phyloP scores from a whole-genome alignment of 2,113 vertebrate species.

The Corydoras sp. region DNA sequence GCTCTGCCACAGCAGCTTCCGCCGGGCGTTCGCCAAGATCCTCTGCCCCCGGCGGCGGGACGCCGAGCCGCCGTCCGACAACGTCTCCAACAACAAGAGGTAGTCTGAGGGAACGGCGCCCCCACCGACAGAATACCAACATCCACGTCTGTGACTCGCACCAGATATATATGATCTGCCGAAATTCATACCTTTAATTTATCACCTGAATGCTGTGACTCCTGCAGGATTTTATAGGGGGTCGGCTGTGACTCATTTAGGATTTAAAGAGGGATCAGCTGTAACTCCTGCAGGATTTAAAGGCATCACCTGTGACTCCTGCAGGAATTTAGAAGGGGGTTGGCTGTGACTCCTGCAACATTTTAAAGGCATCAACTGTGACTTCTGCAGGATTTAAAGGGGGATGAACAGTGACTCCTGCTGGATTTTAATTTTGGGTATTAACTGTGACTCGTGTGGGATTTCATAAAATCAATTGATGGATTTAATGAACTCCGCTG shows the following conservation, averaged over 20 bases:
- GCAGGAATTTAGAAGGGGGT: neutral
- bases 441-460: too few species aligned
- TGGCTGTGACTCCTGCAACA: too few species aligned
- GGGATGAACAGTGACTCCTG: too few species aligned
- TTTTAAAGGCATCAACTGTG: too few species aligned
- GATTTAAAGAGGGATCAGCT: neutral
- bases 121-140: too few species aligned
- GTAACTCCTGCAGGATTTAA: neutral
- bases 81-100: conserved; percentile 23
- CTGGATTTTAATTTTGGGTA: too few species aligned
- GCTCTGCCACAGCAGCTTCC: conserved; percentile 91
- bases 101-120: too few species aligned
- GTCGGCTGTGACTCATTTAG: neutral
- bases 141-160: too few species aligned
- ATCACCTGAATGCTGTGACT: neutral
- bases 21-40: conserved; percentile 87
- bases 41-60: conserved; percentile 85
- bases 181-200: too few species aligned
- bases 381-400: neutral
- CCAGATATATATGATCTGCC: too few species aligned
- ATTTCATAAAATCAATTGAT: too few species aligned
- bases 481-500: too few species aligned
- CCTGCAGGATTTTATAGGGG: neutral
- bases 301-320: neutral
- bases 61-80: conserved; percentile 66